Base-by-base conservation (phyloP, 2,797 vertebrate genomes). In the Coendou prehensilis region DNA sequence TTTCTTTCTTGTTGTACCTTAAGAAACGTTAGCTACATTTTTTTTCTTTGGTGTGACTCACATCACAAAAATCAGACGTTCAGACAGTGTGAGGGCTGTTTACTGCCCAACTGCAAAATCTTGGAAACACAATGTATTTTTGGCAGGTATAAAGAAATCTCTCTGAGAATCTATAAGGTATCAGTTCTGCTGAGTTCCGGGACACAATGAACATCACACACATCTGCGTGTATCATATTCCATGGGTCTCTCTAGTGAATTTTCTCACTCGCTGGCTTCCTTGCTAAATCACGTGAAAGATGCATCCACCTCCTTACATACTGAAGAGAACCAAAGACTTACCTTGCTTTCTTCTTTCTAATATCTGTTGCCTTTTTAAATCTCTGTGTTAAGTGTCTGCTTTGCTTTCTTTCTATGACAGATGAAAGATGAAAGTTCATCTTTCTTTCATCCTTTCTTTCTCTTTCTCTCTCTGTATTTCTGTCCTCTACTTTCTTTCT, bases 41-140 rank as follows among this genome's bases (percentile, higher is more conserved):
- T 92, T 95, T 67, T 20, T 78, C 37, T 41, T 84, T 67, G 33
- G 0, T 28, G 4, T 23, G 59, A 92, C 18, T 71, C 89, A 88
- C 37, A 85, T 15, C 67, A 59, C 41, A 90, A 95, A 93, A 95
- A 79, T 82, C 37, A 93, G 87, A 78, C 50, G 22, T n/a, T 83
- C 26, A 20, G n/a, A 67, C 45, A 80, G 10, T 57, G 9, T 56
- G 11, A 37, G 23, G 26, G 37, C 23, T 75, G 30, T 41, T 96
- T 63, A 47, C n/a, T 89, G 63, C n/a, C 64, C 87, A 76, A 17
- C 11, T 93, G 71, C 67, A 89, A 92, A 87, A 79, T 81, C 76
- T 81, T 69, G 22, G 85, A 92, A 93, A 67, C 9, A 33, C 85
- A 96, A 80, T 41, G 17, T 50, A 57, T 59, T 56, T 10, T 45